Conservation (phyloP, 2,113 vertebrate species). For the Caranx ignobilis region DNA sequence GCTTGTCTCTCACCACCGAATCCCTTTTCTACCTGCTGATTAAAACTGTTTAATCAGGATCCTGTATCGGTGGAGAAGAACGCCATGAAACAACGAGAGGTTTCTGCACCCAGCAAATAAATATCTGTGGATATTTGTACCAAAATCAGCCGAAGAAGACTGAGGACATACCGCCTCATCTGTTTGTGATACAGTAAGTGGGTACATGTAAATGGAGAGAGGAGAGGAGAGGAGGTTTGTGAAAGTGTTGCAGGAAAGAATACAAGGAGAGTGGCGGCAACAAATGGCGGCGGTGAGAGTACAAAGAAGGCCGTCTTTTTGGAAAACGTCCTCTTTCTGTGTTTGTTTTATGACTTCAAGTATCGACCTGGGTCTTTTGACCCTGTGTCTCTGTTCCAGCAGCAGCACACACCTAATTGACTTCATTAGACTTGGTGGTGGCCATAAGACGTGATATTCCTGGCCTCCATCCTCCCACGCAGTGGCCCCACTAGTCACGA, state of each 20-base stretch:
- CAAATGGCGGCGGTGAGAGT: not conserved
- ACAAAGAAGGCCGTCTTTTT: not conserved
- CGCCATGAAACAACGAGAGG: not conserved
- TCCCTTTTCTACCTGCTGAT: constrained; percentile 44
- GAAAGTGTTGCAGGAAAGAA: not conserved
- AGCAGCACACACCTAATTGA: constrained; percentile 48
- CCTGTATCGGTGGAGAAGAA: constrained; percentile 1
- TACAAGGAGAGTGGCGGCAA: no score
- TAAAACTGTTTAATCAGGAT: constrained; percentile 25
- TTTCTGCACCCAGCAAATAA: no score
- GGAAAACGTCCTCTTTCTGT: not conserved
- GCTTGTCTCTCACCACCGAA: constrained; percentile 14
- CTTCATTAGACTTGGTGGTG: constrained; percentile 66
- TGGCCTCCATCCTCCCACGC: constrained; percentile 66
- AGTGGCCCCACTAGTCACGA: constrained; percentile 75
- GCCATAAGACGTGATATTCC: constrained; percentile 65
- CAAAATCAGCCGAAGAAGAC: not conserved
- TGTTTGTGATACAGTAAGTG: constrained; percentile 11
- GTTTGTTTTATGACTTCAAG: not conserved
- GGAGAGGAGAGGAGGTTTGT: not conserved
- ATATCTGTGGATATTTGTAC: not conserved
- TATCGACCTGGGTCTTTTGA: constrained; percentile 27
- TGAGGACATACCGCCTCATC: not conserved
- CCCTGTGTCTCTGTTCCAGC: not conserved
- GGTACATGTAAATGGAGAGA: not conserved